Evolutionary conservation across 30 jellyfish, hydroid and myxozoan species (phyloP), one percentile per base, ranked within the genome.

Genomic region (Pelagia noctiluca): DNA sequence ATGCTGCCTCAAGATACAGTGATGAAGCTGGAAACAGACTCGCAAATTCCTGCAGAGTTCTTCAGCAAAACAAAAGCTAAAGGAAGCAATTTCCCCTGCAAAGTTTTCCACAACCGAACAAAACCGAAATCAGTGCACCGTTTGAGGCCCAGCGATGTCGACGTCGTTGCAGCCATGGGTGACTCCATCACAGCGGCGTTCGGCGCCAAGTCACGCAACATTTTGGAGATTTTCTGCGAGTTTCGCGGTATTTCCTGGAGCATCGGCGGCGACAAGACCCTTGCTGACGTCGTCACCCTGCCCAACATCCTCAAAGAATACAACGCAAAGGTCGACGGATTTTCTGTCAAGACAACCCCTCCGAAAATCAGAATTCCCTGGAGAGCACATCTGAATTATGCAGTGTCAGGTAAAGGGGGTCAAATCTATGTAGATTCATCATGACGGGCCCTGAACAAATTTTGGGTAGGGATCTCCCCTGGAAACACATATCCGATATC

Each of bases 331-430:
- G 76, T 84, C 52, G 71, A 50, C 3, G 97, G 97, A 5, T 90
- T 73, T 75, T 75, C 97, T 16, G 84, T 69, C 35, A 84, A 84
- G 35, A 73, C 70, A 12, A 83, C 90, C 84, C 88, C 88, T 3
- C 85, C 92, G 13, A 54, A 62, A 25, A 73, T 90, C 19, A 74
- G 94, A 11, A 66, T 78, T 1, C 90, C 93, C 19, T 83, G 94
- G 94, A 78, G 78, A 19, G 84, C 91, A 21, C 93, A 84, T 29
- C 64, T 90, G 70, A 89, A 90, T 68, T 90, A 74, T 42, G 97
- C 97, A n/a, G 97, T 90, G 8, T 83, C 97, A 35, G 97, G 97
- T 90, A 29, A n/a, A n/a, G n/a, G n/a, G n/a, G n/a, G n/a, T n/a
- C n/a, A n/a, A n/a, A n/a, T n/a, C n/a, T n/a, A n/a, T n/a, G n/a